Percentiles rank a stretch among this genome's conserved stretches.
Evolutionary conservation across 2,113 vertebrate species (phyloP).

Genomic region (zebrafish (Danio rerio)): GRCz12tu NC_133195.1:25399001-25399500

Average conservation of each 20-base stretch:
- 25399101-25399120: slow-evolving; percentile 64
- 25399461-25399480: too few species aligned
- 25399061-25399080: slow-evolving; percentile 44
- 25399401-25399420: too few species aligned
- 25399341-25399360: background rate
- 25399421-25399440: too few species aligned
- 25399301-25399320: background rate
- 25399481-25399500: too few species aligned
- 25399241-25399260: background rate
- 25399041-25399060: background rate
- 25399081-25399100: slow-evolving; percentile 59
- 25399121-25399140: slow-evolving; percentile 14
- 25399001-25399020: slow-evolving; percentile 52
- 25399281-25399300: background rate
- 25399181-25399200: background rate
- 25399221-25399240: background rate
- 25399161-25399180: slow-evolving; percentile 21
- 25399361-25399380: background rate
- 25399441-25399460: too few species aligned
- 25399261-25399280: background rate
- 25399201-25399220: slow-evolving; percentile 8
- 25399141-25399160: slow-evolving; percentile 20
- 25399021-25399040: slow-evolving; percentile 68
- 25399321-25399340: background rate
- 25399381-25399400: background rate